Evolutionary conservation across 30 jellyfish, hydroid and myxozoan species (phyloP).

Genomic region (Sanderia malayensis): DNA sequence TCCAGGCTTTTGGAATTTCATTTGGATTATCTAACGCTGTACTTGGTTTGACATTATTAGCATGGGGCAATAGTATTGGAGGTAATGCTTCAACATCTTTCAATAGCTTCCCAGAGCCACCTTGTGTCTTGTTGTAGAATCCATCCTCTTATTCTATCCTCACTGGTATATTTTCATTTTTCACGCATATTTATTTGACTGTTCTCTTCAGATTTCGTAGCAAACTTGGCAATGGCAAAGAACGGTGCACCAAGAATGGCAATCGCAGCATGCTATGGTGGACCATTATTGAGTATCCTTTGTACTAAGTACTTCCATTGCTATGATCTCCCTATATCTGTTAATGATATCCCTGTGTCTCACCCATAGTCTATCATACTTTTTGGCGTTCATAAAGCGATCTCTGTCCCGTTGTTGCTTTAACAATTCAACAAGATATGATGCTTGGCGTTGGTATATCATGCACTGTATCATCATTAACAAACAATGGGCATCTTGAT

Average conservation of each 20-base stretch:
- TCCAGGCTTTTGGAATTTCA: slow-evolving; percentile 75
- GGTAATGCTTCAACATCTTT: no score
- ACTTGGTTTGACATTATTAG: slow-evolving; percentile 80
- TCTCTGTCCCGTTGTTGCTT: not conserved
- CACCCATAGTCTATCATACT: no score
- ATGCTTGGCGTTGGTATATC: slow-evolving; percentile 93
- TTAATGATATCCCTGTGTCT: no score
- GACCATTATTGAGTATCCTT: slow-evolving; percentile 95
- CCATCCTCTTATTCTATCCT: no score
- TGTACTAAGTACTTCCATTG: no score
- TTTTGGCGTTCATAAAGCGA: no score
- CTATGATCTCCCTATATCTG: no score
- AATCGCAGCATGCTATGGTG: slow-evolving; percentile 96
- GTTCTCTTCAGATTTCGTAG: slow-evolving; percentile 63
- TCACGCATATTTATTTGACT: no score
- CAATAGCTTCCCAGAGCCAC: no score
- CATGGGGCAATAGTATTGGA: slow-evolving; percentile 97
- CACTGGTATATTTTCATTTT: no score
- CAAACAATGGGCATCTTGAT: slow-evolving; percentile 55
- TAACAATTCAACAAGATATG: slow-evolving; percentile 56
- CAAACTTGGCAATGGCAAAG: slow-evolving; percentile 85
- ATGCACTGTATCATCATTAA: slow-evolving; percentile 79
- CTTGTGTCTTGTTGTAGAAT: no score
- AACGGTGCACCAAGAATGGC: slow-evolving; percentile 98
- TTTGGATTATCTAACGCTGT: slow-evolving; percentile 74